Evolutionary conservation across 2,797 vertebrate genomes (phyloP).

Genomic region (Helostoma temminkii): DNA sequence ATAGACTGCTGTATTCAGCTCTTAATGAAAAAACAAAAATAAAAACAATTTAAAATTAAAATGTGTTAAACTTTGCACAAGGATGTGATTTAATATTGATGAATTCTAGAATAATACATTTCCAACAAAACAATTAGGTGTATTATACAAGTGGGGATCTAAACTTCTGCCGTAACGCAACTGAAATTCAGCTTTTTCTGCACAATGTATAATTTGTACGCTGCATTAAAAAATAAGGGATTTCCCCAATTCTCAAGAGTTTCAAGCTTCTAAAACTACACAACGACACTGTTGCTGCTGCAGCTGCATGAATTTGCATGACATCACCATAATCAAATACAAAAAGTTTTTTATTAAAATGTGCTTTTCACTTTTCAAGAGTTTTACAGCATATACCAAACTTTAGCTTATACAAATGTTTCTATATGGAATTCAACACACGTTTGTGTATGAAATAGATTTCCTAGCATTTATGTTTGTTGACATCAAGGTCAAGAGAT

Average conservation of each 20-base stretch:
- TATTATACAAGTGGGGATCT: background rate
- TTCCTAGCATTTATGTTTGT: background rate
- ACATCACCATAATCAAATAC: slow-evolving; percentile 36
- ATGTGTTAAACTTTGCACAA: too few relatives aligned
- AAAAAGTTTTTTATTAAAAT: slow-evolving; percentile 5
- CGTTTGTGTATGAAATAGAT: background rate
- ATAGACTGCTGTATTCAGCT: background rate
- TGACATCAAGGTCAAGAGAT: background rate
- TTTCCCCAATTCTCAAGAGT: slow-evolving; percentile 27
- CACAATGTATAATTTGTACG: slow-evolving; percentile 5
- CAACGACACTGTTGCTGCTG: slow-evolving; percentile 10
- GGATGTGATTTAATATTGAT: background rate
- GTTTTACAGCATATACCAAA: background rate
- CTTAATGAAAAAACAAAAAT: slow-evolving; percentile 1
- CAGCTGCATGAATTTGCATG: slow-evolving; percentile 35
- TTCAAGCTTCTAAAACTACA: slow-evolving; percentile 14
- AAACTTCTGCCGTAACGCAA: background rate
- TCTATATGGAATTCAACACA: background rate
- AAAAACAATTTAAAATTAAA: too few relatives aligned
- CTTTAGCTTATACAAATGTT: background rate
- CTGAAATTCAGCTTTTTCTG: slow-evolving; percentile 9
- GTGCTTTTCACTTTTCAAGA: too few relatives aligned
- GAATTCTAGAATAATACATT: background rate
- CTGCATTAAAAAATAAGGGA: slow-evolving; percentile 17
- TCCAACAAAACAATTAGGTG: background rate